These are phyloP conservation scores for Amphipyra berbera DNA, from an alignment of 2,888 invertebrate genomes.

Conservation along the genomic window DNA sequence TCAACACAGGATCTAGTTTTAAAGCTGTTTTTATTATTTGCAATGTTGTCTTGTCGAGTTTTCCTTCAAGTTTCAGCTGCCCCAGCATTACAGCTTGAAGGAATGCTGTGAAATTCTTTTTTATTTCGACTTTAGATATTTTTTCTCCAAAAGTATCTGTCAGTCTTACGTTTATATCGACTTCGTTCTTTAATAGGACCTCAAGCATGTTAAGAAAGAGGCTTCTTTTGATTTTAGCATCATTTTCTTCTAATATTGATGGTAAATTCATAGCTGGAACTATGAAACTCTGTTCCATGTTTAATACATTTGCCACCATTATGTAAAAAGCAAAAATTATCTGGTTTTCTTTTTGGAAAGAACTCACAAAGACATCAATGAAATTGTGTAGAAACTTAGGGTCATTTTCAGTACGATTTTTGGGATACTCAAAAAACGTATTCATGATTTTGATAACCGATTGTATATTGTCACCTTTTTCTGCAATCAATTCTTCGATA, in stretches of 20 bases:
- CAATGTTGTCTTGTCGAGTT: constrained; percentile 76
- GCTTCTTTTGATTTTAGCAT: constrained; percentile 75
- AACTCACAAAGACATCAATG: constrained; percentile 79
- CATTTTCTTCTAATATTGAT: constrained; percentile 71
- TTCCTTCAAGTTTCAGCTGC: constrained; percentile 79
- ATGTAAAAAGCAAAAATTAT: constrained; percentile 83
- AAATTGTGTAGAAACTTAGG: constrained; percentile 76
- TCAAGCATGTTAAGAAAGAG: constrained; percentile 82
- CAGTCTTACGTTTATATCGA: constrained; percentile 79
- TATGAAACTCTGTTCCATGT: constrained; percentile 80
- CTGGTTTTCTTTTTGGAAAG: constrained; percentile 78
- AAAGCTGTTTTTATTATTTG: constrained; percentile 79
- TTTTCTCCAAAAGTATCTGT: constrained; percentile 82
- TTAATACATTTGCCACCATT: constrained; percentile 74
- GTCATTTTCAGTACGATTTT: constrained; percentile 69
- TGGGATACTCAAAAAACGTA: constrained; percentile 78
- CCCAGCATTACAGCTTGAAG: constrained; percentile 80
- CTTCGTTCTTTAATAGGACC: constrained; percentile 75
- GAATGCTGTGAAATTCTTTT: constrained; percentile 79
- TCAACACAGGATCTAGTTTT: constrained; percentile 80
- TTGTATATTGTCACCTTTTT: constrained; percentile 85
- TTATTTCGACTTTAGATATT: constrained; percentile 78
- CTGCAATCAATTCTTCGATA: constrained; percentile 76
- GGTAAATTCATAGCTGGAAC: constrained; percentile 75
- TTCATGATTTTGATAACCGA: constrained; percentile 84